Evolutionary conservation across 2,888 invertebrate genomes (phyloP).

Genomic region (Tridacna gigas): DNA sequence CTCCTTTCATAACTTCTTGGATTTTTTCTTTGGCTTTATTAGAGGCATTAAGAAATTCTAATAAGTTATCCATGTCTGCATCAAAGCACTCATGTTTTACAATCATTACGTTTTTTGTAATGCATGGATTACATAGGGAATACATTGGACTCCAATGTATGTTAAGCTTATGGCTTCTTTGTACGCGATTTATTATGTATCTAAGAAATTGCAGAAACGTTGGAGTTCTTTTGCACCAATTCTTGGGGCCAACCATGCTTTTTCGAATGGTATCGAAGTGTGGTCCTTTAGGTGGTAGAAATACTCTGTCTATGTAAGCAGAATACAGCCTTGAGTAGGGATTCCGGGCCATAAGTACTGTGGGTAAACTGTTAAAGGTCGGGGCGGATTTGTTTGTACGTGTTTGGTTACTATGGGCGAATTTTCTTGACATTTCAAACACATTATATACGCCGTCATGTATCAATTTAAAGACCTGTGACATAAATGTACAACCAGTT

Average conservation of each 20-base stretch:
- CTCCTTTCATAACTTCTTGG: neutral
- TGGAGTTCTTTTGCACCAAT: neutral
- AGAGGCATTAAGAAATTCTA: neutral
- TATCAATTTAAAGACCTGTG: neutral
- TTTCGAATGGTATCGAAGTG: neutral
- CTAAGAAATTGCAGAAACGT: neutral
- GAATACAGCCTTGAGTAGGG: slow-evolving; percentile 10
- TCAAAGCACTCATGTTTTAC: slow-evolving; percentile 5
- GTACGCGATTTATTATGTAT: neutral
- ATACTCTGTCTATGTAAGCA: slow-evolving; percentile 2
- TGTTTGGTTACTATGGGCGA: neutral
- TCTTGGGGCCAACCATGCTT: neutral
- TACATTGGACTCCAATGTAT: slow-evolving; percentile 15
- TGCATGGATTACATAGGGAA: slow-evolving; percentile 11
- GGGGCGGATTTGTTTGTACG: neutral
- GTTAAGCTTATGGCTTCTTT: neutral
- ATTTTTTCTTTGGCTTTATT: neutral
- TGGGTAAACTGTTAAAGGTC: neutral
- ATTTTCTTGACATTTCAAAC: neutral
- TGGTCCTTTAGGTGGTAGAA: neutral
- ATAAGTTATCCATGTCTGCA: neutral
- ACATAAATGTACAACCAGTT: slow-evolving; percentile 1
- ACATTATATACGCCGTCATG: too few relatives aligned
- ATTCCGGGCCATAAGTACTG: neutral
- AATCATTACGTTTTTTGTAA: neutral